Evolutionary conservation across 2,113 vertebrate genomes (phyloP).

Genomic region (Vanacampus margaritifer): DNA sequence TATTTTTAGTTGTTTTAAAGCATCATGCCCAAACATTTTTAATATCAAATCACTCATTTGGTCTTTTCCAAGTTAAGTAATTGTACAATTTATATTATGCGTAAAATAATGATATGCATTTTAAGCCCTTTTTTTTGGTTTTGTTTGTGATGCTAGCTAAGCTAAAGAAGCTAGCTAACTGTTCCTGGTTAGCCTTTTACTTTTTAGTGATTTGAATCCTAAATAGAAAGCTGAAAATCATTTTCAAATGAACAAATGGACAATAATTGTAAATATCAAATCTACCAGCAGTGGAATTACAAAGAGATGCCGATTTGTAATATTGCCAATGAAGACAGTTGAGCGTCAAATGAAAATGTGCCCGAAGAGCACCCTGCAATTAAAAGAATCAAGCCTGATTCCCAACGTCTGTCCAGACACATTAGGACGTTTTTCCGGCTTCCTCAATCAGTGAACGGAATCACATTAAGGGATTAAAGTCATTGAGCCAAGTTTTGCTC

Average conservation of each 20-base stretch:
- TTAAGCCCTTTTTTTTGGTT: neutral
- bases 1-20: no score
- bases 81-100: neutral
- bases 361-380: constrained; percentile 82
- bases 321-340: constrained; percentile 3
- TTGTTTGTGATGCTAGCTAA: no score
- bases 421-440: constrained; percentile 90
- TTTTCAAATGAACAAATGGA: no score
- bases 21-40: no score
- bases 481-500: constrained; percentile 86
- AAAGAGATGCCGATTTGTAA: no score
- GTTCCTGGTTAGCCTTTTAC: no score
- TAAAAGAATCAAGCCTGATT: constrained; percentile 97
- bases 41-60: no score
- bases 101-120: neutral
- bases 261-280: no score
- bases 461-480: constrained; percentile 99
- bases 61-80: neutral
- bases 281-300: no score
- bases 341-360: constrained; percentile 27
- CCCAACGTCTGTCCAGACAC: constrained; percentile 91
- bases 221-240: no score
- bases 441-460: constrained; percentile 87
- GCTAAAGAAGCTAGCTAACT: no score
- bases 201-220: neutral